These are phyloP conservation scores for Toxotes chatareus DNA, from an alignment of 2,113 vertebrate genomes.

Conservation along the genomic window DNA sequence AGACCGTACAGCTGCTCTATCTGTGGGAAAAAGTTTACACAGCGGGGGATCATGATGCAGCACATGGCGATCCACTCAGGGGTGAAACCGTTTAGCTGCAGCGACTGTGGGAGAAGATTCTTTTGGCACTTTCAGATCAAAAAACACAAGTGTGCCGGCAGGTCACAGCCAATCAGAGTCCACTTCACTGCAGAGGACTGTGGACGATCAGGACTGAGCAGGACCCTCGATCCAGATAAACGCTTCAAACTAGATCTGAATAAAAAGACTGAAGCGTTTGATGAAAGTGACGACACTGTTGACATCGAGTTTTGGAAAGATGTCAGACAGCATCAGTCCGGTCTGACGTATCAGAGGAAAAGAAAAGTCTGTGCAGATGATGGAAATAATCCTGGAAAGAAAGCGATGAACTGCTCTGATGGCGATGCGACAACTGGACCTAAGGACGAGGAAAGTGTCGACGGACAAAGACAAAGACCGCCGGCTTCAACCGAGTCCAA, in stretches of 20 bases:
- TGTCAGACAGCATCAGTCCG: constrained; percentile 7
- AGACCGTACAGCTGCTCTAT: constrained; percentile 30
- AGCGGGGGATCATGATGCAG: constrained; percentile 8
- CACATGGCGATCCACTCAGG: constrained; percentile 25
- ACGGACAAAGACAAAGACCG: not conserved
- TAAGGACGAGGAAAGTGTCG: not conserved
- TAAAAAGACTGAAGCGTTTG: not conserved
- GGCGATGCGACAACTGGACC: not conserved
- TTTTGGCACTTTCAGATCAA: constrained; percentile 37
- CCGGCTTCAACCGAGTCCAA: not conserved
- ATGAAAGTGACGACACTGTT: not conserved
- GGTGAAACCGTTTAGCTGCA: constrained; percentile 19
- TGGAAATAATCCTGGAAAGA: not conserved
- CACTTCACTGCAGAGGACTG: not conserved
- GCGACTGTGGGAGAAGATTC: constrained; percentile 10
- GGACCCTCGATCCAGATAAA: not conserved
- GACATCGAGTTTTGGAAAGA: constrained; percentile 36
- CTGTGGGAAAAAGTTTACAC: constrained; percentile 28
- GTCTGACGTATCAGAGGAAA: constrained; percentile 17
- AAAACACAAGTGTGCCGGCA: constrained; percentile 11
- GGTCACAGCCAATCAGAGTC: rapidly evolving
- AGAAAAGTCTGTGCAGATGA: not conserved
- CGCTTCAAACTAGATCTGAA: not conserved
- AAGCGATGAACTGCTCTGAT: not conserved
- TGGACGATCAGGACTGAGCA: not conserved